Conservation (phyloP, 2,888 invertebrate genomes). For the Nebria brevicollis region DNA sequence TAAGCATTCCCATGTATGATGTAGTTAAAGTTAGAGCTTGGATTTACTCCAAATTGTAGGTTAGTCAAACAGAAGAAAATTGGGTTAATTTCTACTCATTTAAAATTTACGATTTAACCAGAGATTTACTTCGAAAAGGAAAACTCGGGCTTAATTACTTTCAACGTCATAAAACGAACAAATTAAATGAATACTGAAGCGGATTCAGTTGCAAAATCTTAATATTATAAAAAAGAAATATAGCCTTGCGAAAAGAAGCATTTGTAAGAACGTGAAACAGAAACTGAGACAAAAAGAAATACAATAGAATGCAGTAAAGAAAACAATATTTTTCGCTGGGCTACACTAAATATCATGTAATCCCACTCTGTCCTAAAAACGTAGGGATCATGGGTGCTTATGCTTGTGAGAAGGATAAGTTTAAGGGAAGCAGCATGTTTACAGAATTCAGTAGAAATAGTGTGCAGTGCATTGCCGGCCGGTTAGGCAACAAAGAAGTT, state of each 20-base stretch:
- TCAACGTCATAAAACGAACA: background rate
- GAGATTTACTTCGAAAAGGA: background rate
- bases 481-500: constrained; percentile 30
- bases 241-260: too few relatives aligned
- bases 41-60: constrained; percentile 8
- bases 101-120: constrained; percentile 1
- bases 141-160: background rate
- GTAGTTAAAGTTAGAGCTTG: background rate
- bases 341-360: constrained; percentile 3
- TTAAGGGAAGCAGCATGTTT: constrained; percentile 32
- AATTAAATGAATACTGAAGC: background rate
- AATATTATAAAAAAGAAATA: too few relatives aligned
- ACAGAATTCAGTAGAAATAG: constrained; percentile 23
- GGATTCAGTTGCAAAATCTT: background rate
- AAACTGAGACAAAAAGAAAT: background rate
- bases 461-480: constrained; percentile 6
- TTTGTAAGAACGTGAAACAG: too few relatives aligned
- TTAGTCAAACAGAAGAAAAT: constrained; percentile 34
- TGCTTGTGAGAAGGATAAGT: constrained; percentile 23
- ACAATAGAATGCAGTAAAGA: background rate
- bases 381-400: constrained; percentile 5
- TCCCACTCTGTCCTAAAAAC: constrained; percentile 11
- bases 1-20: background rate
- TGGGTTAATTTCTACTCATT: constrained; percentile 33
- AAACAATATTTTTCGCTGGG: background rate